Evolutionary conservation across 1,140 invertebrate species (phyloP).

Genomic region (Apocrypta bakeri): DNA sequence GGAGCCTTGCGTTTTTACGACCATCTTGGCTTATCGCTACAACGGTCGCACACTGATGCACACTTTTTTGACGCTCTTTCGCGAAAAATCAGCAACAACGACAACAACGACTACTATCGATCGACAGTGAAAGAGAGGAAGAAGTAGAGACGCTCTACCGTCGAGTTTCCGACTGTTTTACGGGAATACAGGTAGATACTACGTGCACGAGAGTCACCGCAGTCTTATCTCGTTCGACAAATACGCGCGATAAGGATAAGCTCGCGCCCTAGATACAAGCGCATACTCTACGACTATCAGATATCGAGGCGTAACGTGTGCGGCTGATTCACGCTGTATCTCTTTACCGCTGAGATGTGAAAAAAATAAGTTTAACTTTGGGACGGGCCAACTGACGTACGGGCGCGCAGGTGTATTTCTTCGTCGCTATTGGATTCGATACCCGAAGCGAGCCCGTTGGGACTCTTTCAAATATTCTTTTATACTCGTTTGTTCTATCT

Average conservation of each 20-base stretch:
- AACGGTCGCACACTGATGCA: background rate
- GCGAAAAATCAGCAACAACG: background rate
- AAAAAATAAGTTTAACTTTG: no score
- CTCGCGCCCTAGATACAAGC: constrained; percentile 65
- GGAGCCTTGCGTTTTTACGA: constrained; percentile 64
- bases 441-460: no score
- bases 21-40: constrained; percentile 55
- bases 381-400: no score
- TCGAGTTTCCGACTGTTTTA: constrained; percentile 45
- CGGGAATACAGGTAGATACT: constrained; percentile 27
- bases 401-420: no score
- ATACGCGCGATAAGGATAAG: constrained; percentile 64
- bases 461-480: no score
- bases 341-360: no score
- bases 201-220: constrained; percentile 45
- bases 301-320: background rate
- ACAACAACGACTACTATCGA: no score
- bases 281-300: background rate
- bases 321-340: no score
- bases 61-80: background rate
- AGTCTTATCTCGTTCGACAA: constrained; percentile 65
- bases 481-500: no score
- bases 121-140: constrained; percentile 42
- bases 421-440: no score
- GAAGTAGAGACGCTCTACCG: constrained; percentile 52